phyloP scores from a whole-genome alignment of 2,113 vertebrate genomes.

The Antidorcas marsupialis region DNA sequence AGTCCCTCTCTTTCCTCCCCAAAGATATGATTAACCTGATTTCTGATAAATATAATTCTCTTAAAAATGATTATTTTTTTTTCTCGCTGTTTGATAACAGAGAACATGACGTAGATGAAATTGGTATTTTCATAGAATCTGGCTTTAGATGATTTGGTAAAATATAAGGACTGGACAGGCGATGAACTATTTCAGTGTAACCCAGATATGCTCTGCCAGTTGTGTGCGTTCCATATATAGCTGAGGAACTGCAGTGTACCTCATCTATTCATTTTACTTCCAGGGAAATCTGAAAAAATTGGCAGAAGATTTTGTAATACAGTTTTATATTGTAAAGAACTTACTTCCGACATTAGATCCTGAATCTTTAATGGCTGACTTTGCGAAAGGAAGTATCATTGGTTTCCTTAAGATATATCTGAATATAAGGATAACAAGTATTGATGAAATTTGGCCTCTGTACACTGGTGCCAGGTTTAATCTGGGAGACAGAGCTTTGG shows the following conservation, averaged over 20 bases:
- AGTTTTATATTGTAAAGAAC: not conserved
- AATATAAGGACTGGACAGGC: not conserved
- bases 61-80: not conserved
- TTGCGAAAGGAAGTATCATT: not conserved
- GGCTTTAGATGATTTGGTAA: not conserved
- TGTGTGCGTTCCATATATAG: accelerated
- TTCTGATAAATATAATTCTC: not conserved
- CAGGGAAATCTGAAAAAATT: not conserved
- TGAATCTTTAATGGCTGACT: not conserved
- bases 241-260: too few species aligned
- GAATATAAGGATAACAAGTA: not conserved
- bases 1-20: too few species aligned
- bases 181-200: not conserved
- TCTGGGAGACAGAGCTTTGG: not conserved
- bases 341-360: not conserved
- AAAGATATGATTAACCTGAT: not conserved
- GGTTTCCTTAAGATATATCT: not conserved
- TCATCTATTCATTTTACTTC: not conserved
- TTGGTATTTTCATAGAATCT: not conserved
- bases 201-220: not conserved
- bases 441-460: not conserved
- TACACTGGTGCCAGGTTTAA: not conserved
- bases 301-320: not conserved
- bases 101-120: not conserved
- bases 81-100: not conserved